Evolutionary conservation across 2,797 vertebrate species (phyloP).

Genomic region (Chelonia mydas): DNA sequence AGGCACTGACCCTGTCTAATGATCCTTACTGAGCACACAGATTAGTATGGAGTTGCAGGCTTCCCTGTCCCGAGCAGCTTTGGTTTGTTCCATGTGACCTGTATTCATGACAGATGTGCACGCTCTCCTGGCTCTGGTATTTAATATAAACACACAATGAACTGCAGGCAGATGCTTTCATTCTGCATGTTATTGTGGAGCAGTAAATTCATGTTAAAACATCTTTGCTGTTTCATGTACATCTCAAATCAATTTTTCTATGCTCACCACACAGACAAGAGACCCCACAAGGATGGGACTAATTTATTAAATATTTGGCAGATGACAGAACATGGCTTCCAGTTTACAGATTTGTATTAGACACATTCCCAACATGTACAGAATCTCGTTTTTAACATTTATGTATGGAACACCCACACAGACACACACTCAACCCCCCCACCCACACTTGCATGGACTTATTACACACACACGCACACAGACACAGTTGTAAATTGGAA

Average conservation of each 20-base stretch:
- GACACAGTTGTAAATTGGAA: background rate
- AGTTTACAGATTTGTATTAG: background rate
- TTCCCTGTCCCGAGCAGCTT: slow-evolving; percentile 24
- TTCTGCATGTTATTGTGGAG: background rate
- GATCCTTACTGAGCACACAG: background rate
- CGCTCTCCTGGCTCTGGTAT: background rate
- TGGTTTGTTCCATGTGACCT: background rate
- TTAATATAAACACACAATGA: background rate
- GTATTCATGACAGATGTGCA: slow-evolving; percentile 47
- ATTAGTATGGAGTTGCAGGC: fast-evolving
- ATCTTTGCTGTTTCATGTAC: fast-evolving
- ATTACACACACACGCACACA: too few species aligned
- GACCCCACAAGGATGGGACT: slow-evolving; percentile 1
- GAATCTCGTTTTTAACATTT: background rate
- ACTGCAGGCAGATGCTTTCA: slow-evolving; percentile 14
- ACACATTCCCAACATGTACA: background rate
- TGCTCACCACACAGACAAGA: background rate
- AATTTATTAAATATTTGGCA: slow-evolving; percentile 60
- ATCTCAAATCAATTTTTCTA: background rate
- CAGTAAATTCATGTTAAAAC: background rate
- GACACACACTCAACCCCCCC: background rate
- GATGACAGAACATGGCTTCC: slow-evolving; percentile 61
- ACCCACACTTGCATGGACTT: fast-evolving
- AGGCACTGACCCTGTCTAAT: background rate
- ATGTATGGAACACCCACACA: background rate